Conservation (phyloP, 1,140 invertebrate species). For the Euwallacea fornicatus region DNA sequence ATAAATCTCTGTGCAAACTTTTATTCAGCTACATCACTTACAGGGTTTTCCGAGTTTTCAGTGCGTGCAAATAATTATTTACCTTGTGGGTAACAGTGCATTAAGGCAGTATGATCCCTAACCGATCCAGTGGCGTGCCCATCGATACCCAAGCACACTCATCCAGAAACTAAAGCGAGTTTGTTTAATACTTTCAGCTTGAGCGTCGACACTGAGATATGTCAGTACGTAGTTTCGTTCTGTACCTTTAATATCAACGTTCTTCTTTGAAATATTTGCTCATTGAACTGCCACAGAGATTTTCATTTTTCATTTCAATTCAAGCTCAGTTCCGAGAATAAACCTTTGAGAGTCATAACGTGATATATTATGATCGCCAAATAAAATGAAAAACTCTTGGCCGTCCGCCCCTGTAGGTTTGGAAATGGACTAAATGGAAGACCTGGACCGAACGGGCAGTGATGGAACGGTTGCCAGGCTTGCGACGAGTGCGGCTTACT, state of each 20-base stretch:
- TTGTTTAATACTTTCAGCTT: no score
- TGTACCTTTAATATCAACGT: no score
- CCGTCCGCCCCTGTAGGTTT: constrained; percentile 20
- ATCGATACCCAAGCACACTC: background rate
- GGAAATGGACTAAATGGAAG: constrained; percentile 35
- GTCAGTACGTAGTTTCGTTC: no score
- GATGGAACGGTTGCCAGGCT: constrained; percentile 36
- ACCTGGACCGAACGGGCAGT: constrained; percentile 38
- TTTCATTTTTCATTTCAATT: no score
- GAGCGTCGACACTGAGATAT: no score
- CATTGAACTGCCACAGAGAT: no score
- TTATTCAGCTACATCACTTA: constrained; percentile 36
- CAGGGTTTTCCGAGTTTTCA: constrained; percentile 32
- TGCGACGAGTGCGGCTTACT: constrained; percentile 37
- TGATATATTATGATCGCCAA: no score
- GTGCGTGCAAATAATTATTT: constrained; percentile 40
- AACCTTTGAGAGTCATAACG: no score
- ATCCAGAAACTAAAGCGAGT: no score
- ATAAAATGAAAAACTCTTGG: background rate
- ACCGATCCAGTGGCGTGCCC: constrained; percentile 20
- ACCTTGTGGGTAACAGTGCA: constrained; percentile 41
- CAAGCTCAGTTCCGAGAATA: no score
- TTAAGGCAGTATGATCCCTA: constrained; percentile 36
- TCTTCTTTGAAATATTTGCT: no score
- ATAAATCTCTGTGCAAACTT: constrained; percentile 33